Percentiles rank a stretch among this genome's conserved stretches.
phyloP scores from a whole-genome alignment of 1,140 invertebrate genomes.

The Tetragnatha versicolor region DNA sequence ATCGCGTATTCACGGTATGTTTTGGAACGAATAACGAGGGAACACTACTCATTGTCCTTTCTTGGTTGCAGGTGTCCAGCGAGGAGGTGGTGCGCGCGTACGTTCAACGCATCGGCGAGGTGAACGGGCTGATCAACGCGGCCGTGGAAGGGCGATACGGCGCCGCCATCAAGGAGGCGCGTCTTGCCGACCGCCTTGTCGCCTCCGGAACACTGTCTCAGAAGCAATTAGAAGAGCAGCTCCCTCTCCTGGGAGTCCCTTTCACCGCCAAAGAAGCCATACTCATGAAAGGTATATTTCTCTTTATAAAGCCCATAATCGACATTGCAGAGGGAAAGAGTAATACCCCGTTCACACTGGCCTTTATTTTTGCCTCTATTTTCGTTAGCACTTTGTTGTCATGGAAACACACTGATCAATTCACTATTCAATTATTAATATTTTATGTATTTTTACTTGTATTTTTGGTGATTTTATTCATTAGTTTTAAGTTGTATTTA shows the following conservation, averaged over 20 bases:
- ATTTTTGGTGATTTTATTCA: too few species aligned
- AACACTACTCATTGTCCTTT: not conserved
- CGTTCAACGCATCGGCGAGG: conserved; percentile 59
- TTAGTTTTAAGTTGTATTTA: too few species aligned
- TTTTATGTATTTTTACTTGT: too few species aligned
- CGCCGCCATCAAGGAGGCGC: conserved; percentile 60
- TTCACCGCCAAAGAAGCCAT: conserved; percentile 59
- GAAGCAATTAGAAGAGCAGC: conserved; percentile 46
- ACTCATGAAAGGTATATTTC: conserved; percentile 55
- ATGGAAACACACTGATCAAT: too few species aligned
- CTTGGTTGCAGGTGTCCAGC: conserved; percentile 52
- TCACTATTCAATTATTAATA: too few species aligned
- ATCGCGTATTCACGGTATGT: not conserved
- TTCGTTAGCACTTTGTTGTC: too few species aligned
- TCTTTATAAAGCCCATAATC: too few species aligned
- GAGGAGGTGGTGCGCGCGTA: conserved; percentile 60
- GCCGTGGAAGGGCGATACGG: conserved; percentile 60
- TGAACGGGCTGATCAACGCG: conserved; percentile 61
- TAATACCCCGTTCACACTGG: too few species aligned
- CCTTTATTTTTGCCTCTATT: too few species aligned
- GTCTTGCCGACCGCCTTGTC: conserved; percentile 59
- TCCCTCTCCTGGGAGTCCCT: conserved; percentile 59
- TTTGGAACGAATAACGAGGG: not conserved
- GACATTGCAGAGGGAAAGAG: too few species aligned
- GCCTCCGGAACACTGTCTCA: conserved; percentile 55